Percentiles rank a stretch among this genome's conserved stretches.
These are phyloP conservation scores for Phenacoccus solenopsis DNA, from an alignment of 1,140 invertebrate genomes.

Conservation along the genomic window DNA sequence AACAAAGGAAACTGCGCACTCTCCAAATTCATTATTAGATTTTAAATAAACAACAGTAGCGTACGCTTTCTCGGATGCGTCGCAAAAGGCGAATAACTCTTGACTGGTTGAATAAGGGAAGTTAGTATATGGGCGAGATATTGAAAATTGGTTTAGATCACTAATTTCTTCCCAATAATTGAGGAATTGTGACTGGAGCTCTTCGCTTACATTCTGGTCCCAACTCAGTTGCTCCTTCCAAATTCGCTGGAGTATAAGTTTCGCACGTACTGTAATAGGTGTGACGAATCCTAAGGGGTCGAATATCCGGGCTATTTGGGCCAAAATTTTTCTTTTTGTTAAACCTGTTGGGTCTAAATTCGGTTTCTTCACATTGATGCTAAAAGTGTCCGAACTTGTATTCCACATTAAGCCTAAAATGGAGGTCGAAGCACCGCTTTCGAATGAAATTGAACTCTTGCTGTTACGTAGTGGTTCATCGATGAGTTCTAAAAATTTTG, in stretches of 20 bases:
- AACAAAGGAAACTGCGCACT: no score
- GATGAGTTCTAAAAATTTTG: neutral
- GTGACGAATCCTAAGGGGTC: neutral
- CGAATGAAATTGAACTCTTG: neutral
- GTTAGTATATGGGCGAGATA: no score
- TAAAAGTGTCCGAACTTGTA: neutral
- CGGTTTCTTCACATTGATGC: neutral
- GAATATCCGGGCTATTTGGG: slow-evolving; percentile 1
- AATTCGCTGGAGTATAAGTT: neutral
- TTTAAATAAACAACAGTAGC: no score
- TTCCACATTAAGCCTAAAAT: slow-evolving; percentile 9
- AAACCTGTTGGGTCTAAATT: no score
- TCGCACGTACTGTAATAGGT: neutral
- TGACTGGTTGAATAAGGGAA: no score
- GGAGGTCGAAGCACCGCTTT: neutral
- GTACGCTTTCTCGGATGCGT: no score
- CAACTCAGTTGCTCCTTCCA: neutral
- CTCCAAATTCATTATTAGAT: no score
- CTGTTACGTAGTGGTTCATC: no score
- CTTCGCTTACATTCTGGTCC: neutral
- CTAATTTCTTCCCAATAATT: no score
- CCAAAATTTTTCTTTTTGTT: slow-evolving; percentile 13
- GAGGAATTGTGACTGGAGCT: no score
- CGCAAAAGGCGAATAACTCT: no score
- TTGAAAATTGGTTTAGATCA: no score